These are phyloP conservation scores for Monopterus albus DNA, from an alignment of 2,113 vertebrate species.

Conservation along the genomic window DNA sequence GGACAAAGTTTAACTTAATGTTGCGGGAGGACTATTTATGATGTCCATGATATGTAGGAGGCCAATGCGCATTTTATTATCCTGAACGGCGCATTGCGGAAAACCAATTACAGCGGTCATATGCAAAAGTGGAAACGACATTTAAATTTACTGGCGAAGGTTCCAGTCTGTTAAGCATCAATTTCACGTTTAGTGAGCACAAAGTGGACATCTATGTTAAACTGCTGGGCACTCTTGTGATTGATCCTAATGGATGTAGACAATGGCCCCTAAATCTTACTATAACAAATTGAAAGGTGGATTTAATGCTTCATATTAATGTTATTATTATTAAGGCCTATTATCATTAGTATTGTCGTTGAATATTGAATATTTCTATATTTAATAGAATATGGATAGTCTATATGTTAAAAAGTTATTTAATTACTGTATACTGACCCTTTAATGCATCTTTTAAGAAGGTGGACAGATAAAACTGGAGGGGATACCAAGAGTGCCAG, in stretches of 20 bases:
- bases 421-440: too few relatives aligned
- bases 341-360: constrained; percentile 6
- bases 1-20: constrained; percentile 35
- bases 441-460: not conserved
- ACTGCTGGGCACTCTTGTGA: constrained; percentile 44
- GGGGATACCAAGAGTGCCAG: constrained; percentile 38
- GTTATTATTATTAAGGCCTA: not conserved
- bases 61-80: constrained; percentile 46
- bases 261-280: constrained; percentile 32
- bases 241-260: constrained; percentile 54
- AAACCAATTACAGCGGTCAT: constrained; percentile 66
- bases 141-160: constrained; percentile 60
- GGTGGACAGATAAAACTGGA: constrained; percentile 25
- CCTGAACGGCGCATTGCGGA: constrained; percentile 26
- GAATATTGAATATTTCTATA: not conserved
- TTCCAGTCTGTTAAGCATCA: constrained; percentile 73
- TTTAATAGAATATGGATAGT: not conserved
- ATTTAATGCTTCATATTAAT: constrained; percentile 7
- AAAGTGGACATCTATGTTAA: constrained; percentile 64
- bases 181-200: constrained; percentile 75
- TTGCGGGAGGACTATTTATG: constrained; percentile 44
- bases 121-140: constrained; percentile 68
- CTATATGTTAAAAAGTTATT: not conserved
- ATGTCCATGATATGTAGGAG: constrained; percentile 41
- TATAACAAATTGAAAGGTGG: constrained; percentile 10